Percentiles rank a stretch among this genome's conserved stretches.
phyloP scores from a whole-genome alignment of 2,888 invertebrate genomes.

The Aelia acuminata region DNA sequence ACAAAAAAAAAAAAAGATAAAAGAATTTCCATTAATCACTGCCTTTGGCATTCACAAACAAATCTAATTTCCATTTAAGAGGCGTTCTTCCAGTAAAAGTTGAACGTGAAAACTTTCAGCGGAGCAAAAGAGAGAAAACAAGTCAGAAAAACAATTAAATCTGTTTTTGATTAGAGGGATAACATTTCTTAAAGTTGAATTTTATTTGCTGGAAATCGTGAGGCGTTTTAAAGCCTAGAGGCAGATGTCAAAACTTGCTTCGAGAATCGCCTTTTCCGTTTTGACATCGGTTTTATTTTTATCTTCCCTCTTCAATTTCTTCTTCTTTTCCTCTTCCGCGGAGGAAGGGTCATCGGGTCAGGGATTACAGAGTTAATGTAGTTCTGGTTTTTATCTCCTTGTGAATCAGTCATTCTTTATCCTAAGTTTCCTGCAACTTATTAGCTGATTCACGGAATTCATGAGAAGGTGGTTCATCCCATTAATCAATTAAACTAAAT shows the following conservation, averaged over 20 bases:
- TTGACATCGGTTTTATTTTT: background rate
- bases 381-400: background rate
- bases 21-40: background rate
- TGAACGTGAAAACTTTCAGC: background rate
- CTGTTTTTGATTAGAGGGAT: conserved; percentile 10
- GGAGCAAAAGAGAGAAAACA: background rate
- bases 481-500: background rate
- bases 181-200: background rate
- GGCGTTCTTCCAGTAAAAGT: background rate
- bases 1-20: too few relatives aligned
- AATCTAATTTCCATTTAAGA: background rate
- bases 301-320: background rate
- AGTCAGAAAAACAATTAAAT: background rate
- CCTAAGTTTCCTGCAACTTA: background rate
- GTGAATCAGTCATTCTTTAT: background rate
- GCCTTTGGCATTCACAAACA: background rate
- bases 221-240: background rate
- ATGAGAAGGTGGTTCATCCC: background rate
- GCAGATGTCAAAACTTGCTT: background rate
- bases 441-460: background rate
- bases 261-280: background rate
- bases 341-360: background rate
- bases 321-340: background rate
- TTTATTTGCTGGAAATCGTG: background rate
- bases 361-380: background rate